Evolutionary conservation across 2,113 vertebrate genomes (phyloP).

Genomic region (Gasterosteus aculeatus): DNA sequence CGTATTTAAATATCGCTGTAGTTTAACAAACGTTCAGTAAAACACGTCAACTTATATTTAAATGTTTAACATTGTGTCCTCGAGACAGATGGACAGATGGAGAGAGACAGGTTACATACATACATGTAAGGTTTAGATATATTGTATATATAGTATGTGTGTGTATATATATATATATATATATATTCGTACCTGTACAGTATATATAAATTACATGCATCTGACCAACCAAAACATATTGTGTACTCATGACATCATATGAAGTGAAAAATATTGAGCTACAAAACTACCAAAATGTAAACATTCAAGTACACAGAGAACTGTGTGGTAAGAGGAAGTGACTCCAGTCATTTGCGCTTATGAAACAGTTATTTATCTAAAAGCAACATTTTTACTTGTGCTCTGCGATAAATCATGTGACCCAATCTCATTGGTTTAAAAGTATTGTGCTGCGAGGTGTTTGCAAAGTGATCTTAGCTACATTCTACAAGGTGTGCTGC

Average conservation of each 20-base stretch:
- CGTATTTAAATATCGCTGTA: slow-evolving; percentile 77
- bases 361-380: slow-evolving; percentile 63
- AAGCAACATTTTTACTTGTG: slow-evolving; percentile 51
- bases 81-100: slow-evolving; percentile 13
- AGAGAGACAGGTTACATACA: not conserved
- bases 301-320: slow-evolving; percentile 41
- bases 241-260: slow-evolving; percentile 21
- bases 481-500: slow-evolving; percentile 82
- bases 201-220: not conserved
- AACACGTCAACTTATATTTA: slow-evolving; percentile 49
- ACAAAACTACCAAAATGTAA: slow-evolving; percentile 20
- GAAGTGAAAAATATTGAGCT: slow-evolving; percentile 40
- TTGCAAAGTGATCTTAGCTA: slow-evolving; percentile 81
- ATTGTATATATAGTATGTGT: too few relatives aligned
- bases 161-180: not conserved
- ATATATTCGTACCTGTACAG: not conserved
- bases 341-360: slow-evolving; percentile 53
- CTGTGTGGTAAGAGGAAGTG: slow-evolving; percentile 29
- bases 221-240: slow-evolving; percentile 1
- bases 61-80: slow-evolving; percentile 5
- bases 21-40: slow-evolving; percentile 60
- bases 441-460: slow-evolving; percentile 75
- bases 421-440: slow-evolving; percentile 74
- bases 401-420: slow-evolving; percentile 73
- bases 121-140: not conserved